phyloP scores from a whole-genome alignment of 2,797 vertebrate genomes.

The Coendou prehensilis region DNA sequence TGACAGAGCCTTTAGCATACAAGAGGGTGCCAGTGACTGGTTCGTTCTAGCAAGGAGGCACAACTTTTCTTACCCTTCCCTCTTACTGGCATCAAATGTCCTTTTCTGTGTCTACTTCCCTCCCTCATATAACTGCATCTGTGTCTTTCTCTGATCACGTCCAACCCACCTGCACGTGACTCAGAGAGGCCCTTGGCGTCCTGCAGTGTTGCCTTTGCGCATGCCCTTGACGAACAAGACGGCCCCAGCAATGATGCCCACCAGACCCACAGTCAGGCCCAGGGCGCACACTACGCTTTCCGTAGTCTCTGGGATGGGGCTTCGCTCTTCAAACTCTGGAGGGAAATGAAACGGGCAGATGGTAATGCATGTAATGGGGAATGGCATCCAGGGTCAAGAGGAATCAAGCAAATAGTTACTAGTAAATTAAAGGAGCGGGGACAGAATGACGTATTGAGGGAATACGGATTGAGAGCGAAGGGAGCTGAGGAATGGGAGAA shows the following conservation, averaged over 20 bases:
- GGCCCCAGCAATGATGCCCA: conserved; percentile 80
- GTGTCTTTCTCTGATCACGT: neutral
- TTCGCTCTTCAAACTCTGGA: conserved; percentile 74
- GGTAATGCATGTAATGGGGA: neutral
- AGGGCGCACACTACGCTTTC: conserved; percentile 84
- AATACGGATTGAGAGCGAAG: neutral
- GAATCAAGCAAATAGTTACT: neutral
- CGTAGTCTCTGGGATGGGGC: conserved; percentile 76
- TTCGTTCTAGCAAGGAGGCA: neutral
- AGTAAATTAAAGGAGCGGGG: neutral
- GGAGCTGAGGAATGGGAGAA: neutral
- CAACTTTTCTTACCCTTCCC: rapidly evolving
- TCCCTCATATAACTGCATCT: rapidly evolving
- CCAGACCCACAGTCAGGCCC: conserved; percentile 84
- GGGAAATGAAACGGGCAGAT: neutral
- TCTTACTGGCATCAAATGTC: neutral
- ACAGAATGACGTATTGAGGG: neutral
- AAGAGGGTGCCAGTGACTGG: neutral
- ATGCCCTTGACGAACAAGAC: conserved; percentile 81
- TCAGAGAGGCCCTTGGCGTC: conserved; percentile 75
- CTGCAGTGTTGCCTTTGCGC: neutral
- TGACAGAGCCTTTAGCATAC: neutral
- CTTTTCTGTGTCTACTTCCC: neutral
- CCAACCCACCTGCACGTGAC: neutral
- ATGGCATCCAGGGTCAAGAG: neutral